Percentiles rank a stretch among this genome's conserved stretches.
These are phyloP conservation scores for Epinephelus fuscoguttatus DNA, from an alignment of 2,113 vertebrate genomes.

Conservation along the genomic window DNA sequence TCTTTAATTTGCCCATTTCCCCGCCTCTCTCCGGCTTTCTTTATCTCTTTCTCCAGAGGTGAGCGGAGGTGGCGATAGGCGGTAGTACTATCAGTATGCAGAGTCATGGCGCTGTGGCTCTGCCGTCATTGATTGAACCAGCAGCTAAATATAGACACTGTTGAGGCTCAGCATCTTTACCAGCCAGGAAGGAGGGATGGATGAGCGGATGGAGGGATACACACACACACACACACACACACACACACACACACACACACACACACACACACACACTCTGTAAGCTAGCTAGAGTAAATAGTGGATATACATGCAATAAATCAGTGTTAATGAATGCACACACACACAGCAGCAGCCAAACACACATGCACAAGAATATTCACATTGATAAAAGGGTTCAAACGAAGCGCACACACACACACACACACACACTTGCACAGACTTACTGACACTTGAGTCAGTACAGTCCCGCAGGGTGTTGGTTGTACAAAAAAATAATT, in stretches of 20 bases:
- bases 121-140: constrained; percentile 74
- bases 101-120: constrained; percentile 74
- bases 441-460: constrained; percentile 7
- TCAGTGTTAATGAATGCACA: background rate
- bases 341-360: background rate
- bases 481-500: constrained; percentile 34
- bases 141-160: constrained; percentile 78
- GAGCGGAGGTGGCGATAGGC: constrained; percentile 41
- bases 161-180: constrained; percentile 74
- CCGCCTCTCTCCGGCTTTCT: background rate
- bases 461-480: constrained; percentile 23
- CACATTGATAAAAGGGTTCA: background rate
- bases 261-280: constrained; percentile 7
- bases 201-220: constrained; percentile 26
- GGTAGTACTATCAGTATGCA: constrained; percentile 76
- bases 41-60: constrained; percentile 43
- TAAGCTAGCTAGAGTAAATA: constrained; percentile 17
- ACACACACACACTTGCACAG: background rate
- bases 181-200: constrained; percentile 46
- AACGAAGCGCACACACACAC: too few species aligned
- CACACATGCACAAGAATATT: background rate
- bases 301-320: background rate
- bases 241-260: constrained; percentile 6
- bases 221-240: constrained; percentile 25
- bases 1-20: constrained; percentile 14